These are phyloP conservation scores for Furnarius figulus DNA, from an alignment of 2,113 vertebrate genomes.

Conservation along the genomic window DNA sequence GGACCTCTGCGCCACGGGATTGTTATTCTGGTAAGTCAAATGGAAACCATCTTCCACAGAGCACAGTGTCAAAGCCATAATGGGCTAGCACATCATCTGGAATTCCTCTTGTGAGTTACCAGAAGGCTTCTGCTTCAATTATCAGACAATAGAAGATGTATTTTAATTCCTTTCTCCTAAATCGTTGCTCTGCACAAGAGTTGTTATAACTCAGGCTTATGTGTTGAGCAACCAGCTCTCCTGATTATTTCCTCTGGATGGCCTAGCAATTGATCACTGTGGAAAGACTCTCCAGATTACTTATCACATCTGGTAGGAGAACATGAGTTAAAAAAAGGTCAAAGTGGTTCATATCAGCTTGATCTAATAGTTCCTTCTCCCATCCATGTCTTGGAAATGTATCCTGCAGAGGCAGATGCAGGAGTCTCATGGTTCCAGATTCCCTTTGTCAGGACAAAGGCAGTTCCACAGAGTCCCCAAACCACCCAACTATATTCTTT, in stretches of 20 bases:
- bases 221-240: background rate
- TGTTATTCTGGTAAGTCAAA: constrained; percentile 85
- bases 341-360: background rate
- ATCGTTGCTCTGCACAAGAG: background rate
- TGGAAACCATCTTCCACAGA: background rate
- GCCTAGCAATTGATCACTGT: background rate
- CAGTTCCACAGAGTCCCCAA: background rate
- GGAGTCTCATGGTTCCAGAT: background rate
- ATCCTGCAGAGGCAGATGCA: background rate
- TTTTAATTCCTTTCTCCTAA: background rate
- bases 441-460: background rate
- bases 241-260: background rate
- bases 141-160: background rate
- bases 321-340: background rate
- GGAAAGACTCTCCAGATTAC: background rate
- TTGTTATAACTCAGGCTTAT: background rate
- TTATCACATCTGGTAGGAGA: background rate
- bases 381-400: background rate
- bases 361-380: background rate
- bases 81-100: background rate
- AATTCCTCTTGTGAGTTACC: constrained; percentile 16
- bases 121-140: constrained; percentile 24
- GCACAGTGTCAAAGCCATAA: background rate
- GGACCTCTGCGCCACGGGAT: constrained; percentile 88
- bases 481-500: background rate